A percentile compares a stretch with the other conserved stretches of the same genome.
Conservation (phyloP, 2,888 invertebrate species). For the Volucella inanis region DNA sequence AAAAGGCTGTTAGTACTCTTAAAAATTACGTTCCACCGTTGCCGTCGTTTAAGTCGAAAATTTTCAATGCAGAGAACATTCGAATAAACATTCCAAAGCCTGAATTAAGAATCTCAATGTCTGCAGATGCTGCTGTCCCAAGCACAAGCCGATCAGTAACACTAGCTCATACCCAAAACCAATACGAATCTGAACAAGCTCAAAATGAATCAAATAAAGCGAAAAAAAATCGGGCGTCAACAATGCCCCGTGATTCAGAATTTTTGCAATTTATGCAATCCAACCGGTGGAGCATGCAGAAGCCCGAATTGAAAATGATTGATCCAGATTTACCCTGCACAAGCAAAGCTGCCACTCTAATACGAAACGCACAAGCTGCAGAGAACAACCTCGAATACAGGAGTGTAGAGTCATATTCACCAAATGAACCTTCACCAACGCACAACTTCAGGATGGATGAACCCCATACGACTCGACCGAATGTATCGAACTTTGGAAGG, state of each 20-base stretch:
- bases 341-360: slow-evolving; percentile 51
- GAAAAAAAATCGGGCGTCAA: slow-evolving; percentile 9
- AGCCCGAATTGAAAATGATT: slow-evolving; percentile 46
- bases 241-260: slow-evolving; percentile 31
- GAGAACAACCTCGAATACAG: slow-evolving; percentile 37
- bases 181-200: slow-evolving; percentile 31
- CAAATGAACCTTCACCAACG: slow-evolving; percentile 23
- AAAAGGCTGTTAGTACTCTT: slow-evolving; percentile 75
- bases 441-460: slow-evolving; percentile 40
- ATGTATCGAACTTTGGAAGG: slow-evolving; percentile 38
- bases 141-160: slow-evolving; percentile 53
- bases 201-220: neutral
- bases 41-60: slow-evolving; percentile 82
- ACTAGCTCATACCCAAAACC: slow-evolving; percentile 35
- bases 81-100: slow-evolving; percentile 83
- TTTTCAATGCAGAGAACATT: slow-evolving; percentile 82
- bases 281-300: slow-evolving; percentile 55
- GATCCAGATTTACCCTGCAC: slow-evolving; percentile 55
- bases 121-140: slow-evolving; percentile 38
- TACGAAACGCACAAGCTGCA: slow-evolving; percentile 46
- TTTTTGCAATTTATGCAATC: slow-evolving; percentile 37
- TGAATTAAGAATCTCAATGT: slow-evolving; percentile 77
- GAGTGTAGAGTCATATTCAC: slow-evolving; percentile 23
- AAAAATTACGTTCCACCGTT: slow-evolving; percentile 83
- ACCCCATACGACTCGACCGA: slow-evolving; percentile 35